A percentile compares a stretch with the other conserved stretches of the same genome.
Evolutionary conservation across 1,140 invertebrate genomes (phyloP).

Genomic region (Drosophila dunni): DNA sequence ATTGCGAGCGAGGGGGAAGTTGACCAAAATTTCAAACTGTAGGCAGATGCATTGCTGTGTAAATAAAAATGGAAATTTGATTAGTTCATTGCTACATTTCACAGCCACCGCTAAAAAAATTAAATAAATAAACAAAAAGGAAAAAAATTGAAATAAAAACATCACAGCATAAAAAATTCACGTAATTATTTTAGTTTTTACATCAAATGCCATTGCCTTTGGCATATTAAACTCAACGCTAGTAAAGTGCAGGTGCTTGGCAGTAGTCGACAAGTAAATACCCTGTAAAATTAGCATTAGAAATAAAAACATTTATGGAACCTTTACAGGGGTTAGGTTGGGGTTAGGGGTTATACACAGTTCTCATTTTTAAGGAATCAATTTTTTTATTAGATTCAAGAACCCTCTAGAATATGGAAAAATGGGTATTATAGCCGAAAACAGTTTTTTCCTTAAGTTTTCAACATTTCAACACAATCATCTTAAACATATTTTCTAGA

Average conservation of each 20-base stretch:
- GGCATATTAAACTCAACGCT: conserved; percentile 46
- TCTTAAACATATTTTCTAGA: too few species aligned
- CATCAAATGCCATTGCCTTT: conserved; percentile 45
- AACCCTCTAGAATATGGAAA: too few species aligned
- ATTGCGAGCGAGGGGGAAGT: conserved; percentile 8
- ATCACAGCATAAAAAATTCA: conserved; percentile 45
- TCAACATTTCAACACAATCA: too few species aligned
- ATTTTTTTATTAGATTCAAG: too few species aligned
- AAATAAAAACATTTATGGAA: too few species aligned
- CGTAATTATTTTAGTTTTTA: conserved; percentile 60
- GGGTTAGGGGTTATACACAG: too few species aligned
- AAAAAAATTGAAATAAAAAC: conserved; percentile 18
- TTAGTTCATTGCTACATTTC: conserved; percentile 53
- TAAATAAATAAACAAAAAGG: neutral
- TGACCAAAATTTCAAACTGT: conserved; percentile 46
- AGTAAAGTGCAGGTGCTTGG: neutral
- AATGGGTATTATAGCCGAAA: too few species aligned
- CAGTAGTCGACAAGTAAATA: neutral
- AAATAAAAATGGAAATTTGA: conserved; percentile 40
- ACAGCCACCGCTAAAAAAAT: conserved; percentile 24
- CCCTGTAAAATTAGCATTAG: neutral
- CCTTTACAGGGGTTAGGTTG: too few species aligned
- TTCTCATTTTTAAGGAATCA: too few species aligned
- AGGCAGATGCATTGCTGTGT: conserved; percentile 68
- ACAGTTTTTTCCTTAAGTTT: too few species aligned